Conservation (phyloP, 2,113 vertebrate genomes). For the Tupaia chinensis region DNA sequence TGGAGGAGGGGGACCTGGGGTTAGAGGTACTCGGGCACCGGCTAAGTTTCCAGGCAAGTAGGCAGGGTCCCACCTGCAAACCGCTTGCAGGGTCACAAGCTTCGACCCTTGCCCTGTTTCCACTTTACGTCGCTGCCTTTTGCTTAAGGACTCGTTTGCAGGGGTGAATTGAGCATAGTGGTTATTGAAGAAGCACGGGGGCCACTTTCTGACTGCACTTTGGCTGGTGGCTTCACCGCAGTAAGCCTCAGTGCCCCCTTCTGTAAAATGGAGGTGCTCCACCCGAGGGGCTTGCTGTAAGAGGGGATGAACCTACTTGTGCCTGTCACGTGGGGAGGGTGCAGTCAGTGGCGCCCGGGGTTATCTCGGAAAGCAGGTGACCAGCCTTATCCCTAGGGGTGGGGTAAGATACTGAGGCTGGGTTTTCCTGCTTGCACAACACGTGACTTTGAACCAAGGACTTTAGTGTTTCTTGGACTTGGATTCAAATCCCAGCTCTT, state of each 20-base stretch:
- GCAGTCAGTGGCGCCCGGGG: background rate
- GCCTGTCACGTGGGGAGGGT: background rate
- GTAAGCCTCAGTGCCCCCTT: background rate
- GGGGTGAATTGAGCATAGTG: background rate
- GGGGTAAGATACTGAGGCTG: background rate
- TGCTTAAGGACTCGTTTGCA: background rate
- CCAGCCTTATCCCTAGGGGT: background rate
- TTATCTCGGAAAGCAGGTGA: background rate
- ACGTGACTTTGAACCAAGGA: background rate
- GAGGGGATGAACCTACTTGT: background rate
- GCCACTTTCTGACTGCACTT: background rate
- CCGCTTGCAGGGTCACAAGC: background rate
- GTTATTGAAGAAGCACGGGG: background rate
- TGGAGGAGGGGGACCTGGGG: background rate
- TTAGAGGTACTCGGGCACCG: background rate
- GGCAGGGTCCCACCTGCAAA: background rate
- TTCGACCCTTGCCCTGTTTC: background rate
- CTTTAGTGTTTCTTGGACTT: background rate
- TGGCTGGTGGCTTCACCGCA: background rate
- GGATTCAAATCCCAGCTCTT: background rate
- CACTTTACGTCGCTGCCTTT: background rate
- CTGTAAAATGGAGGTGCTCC: background rate
- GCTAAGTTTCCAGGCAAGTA: background rate
- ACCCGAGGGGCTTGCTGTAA: background rate
- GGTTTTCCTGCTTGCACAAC: background rate